Conservation (phyloP, 2,888 invertebrate genomes). For the Xylota segnis region DNA sequence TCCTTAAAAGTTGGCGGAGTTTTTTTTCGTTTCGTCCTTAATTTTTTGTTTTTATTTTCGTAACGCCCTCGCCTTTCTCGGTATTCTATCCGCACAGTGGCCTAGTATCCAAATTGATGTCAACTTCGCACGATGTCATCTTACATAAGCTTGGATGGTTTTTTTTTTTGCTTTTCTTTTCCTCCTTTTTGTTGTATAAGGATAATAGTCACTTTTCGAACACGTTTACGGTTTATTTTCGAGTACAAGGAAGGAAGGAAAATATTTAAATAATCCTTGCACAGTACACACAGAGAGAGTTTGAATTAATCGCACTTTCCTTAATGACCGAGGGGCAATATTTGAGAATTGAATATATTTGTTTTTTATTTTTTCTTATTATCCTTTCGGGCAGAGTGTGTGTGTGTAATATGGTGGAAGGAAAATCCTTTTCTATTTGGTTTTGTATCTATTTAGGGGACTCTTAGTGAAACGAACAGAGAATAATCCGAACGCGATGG, state of each 20-base stretch:
- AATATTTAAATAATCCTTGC: conserved; percentile 13
- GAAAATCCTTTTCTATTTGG: conserved; percentile 9
- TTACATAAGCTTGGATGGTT: conserved; percentile 70
- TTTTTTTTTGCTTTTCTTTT: not conserved
- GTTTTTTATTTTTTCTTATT: conserved; percentile 14
- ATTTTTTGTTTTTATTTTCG: conserved; percentile 38
- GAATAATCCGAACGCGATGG: conserved; percentile 61
- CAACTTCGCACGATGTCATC: conserved; percentile 75
- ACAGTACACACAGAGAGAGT: conserved; percentile 13
- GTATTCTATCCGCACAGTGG: conserved; percentile 51
- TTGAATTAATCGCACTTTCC: conserved; percentile 25
- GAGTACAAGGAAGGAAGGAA: not conserved
- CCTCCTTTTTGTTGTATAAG: conserved; percentile 41
- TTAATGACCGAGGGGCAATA: conserved; percentile 9
- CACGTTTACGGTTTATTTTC: conserved; percentile 52
- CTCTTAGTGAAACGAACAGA: conserved; percentile 53
- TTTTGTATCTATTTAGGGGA: conserved; percentile 25
- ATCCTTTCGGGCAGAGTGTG: conserved; percentile 25
- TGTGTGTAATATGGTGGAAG: conserved; percentile 6
- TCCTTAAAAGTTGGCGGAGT: conserved; percentile 50
- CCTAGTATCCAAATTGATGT: conserved; percentile 72
- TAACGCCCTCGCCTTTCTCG: conserved; percentile 64
- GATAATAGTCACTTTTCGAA: conserved; percentile 53
- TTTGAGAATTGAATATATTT: conserved; percentile 3
- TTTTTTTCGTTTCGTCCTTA: conserved; percentile 11